These are phyloP conservation scores for Crax fasciolata DNA, from an alignment of 2,797 vertebrate genomes.

Conservation along the genomic window DNA sequence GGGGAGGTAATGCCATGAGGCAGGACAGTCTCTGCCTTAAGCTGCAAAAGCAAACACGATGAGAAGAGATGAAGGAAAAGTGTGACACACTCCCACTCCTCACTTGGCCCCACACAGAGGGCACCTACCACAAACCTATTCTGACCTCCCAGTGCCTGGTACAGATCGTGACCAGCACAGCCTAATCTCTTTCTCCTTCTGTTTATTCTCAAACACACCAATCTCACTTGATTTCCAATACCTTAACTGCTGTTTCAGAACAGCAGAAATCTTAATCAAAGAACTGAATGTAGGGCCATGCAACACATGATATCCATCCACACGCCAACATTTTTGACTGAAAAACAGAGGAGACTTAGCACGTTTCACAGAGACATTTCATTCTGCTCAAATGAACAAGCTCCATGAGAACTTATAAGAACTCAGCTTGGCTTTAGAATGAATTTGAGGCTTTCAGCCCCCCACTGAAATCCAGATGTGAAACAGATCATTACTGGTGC, in stretches of 20 bases:
- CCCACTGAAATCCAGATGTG: not conserved
- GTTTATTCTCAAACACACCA: not conserved
- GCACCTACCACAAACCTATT: not conserved
- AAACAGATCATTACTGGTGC: not conserved
- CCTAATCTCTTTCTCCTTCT: not conserved
- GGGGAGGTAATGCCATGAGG: not conserved
- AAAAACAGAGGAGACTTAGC: not conserved
- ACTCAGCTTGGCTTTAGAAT: not conserved
- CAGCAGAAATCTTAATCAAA: not conserved
- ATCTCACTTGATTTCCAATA: not conserved
- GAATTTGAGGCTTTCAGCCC: not conserved
- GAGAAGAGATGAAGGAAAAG: not conserved
- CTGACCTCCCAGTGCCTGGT: not conserved
- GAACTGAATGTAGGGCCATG: not conserved
- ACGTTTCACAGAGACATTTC: not conserved
- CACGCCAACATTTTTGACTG: not conserved
- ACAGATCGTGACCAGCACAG: not conserved
- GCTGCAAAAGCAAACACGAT: not conserved
- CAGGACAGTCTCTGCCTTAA: not conserved
- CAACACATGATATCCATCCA: not conserved
- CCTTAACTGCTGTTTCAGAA: not conserved
- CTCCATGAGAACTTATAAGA: not conserved
- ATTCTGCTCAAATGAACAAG: not conserved
- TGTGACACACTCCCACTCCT: not conserved
- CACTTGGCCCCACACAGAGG: fast-evolving